Conservation (phyloP, 2,797 vertebrate species). For the Platyrinchus mystaceus region DNA sequence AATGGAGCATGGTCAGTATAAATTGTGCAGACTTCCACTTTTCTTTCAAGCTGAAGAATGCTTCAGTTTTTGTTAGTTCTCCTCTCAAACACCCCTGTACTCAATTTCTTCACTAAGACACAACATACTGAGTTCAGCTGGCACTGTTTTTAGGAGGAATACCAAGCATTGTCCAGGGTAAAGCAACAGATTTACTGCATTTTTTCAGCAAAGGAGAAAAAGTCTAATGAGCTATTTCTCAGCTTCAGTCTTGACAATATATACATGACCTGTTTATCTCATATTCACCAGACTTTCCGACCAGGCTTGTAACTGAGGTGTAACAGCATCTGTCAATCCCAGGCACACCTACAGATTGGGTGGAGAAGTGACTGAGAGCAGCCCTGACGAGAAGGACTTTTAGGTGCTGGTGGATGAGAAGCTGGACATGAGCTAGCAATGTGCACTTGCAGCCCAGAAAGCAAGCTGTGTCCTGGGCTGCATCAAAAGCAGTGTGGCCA, state of each 20-base stretch:
- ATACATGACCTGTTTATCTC: not conserved
- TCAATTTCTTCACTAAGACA: not conserved
- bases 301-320: not conserved
- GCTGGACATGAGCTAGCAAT: not conserved
- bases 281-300: not conserved
- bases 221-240: not conserved
- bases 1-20: not conserved
- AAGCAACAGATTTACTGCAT: not conserved
- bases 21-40: not conserved
- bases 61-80: not conserved
- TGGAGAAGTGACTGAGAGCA: not conserved
- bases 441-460: not conserved
- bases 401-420: not conserved
- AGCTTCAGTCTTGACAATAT: not conserved
- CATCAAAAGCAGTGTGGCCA: rapidly evolving
- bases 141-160: not conserved
- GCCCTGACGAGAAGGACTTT: not conserved
- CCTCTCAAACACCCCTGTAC: not conserved
- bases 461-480: not conserved
- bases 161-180: not conserved
- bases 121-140: not conserved
- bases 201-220: not conserved
- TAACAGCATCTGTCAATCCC: not conserved
- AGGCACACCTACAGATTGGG: not conserved
- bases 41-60: not conserved